Percentiles rank a stretch among this genome's conserved stretches.
Conservation (phyloP, 2,888 invertebrate species). For the Cetonia aurata region DNA sequence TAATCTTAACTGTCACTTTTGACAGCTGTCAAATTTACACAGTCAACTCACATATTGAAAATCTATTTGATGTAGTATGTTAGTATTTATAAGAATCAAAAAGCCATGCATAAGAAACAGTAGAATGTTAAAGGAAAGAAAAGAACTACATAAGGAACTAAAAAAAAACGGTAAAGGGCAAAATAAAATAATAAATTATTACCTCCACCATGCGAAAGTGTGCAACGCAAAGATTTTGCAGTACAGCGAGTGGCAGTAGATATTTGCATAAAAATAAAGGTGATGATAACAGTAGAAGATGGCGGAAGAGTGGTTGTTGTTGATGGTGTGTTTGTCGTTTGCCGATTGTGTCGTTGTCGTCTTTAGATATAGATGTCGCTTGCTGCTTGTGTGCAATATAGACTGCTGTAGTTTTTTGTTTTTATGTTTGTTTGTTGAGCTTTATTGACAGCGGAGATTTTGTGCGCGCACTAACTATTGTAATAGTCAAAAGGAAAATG, state of each 20-base stretch:
- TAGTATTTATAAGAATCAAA: neutral
- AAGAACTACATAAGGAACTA: conserved; percentile 5
- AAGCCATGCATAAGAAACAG: neutral
- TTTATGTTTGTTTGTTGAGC: neutral
- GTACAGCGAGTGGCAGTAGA: conserved; percentile 35
- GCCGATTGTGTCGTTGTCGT: conserved; percentile 1
- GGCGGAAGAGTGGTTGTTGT: conserved; percentile 19
- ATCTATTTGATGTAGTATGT: no score
- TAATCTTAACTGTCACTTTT: no score
- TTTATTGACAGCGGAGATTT: neutral
- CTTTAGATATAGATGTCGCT: neutral
- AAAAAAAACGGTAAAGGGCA: conserved; percentile 46
- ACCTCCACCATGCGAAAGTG: conserved; percentile 61
- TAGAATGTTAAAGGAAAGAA: conserved; percentile 2
- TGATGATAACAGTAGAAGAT: conserved; percentile 42
- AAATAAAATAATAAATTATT: conserved; percentile 54
- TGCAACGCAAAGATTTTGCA: conserved; percentile 46
- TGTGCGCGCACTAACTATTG: conserved; percentile 28
- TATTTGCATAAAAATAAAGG: conserved; percentile 50
- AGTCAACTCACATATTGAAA: no score
- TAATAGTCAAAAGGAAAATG: no score
- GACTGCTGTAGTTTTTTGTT: no score
- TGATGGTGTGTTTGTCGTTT: conserved; percentile 20
- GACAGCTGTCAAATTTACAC: no score
- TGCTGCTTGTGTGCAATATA: neutral